Base-by-base conservation (phyloP, 2,113 vertebrate genomes). In the Gavia stellata region DNA sequence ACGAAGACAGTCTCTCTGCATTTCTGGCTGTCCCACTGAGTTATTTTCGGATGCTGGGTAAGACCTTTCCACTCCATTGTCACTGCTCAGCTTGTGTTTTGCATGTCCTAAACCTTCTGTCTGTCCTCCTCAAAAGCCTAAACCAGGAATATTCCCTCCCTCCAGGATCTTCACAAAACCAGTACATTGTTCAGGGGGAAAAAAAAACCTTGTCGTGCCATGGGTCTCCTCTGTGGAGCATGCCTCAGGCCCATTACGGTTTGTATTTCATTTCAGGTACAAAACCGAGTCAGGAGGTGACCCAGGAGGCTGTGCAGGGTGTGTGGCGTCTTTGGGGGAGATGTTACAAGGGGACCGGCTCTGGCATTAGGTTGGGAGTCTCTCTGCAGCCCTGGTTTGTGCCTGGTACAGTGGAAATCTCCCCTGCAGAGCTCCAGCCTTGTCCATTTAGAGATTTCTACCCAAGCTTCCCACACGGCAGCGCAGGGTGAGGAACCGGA, bases 191-290 rank as follows among this genome's bases (percentile, higher is more conserved):
- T 72, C 14, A 18, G 4, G 36, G 36, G 10, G 6, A 8, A 20
- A 17, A 50, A 14, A 38, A 24, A 2, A 15, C 40, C 56, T 45
- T 34, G 59, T 16, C 38, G 6, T 13, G 25, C 25, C 47, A 10
- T 4, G 6, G 36, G 31, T 31, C 38, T 71, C 26, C 45, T 66
- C 18, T 34, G 4, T 1, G 12, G 40, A 56, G 25, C 1, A 0
- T 2, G 17, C 14, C 29, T 55, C 45, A 20, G 38, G 19, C 16
- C 17, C 14, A 0, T 14, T 12, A 4, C 1, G n/a, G 52, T 20
- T 59, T 49, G 45, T 38, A 36, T 67, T 77, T 77, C 40, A 13
- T 18, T 68, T 20, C 59, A 59, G 71, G 55, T 47, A 6, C 50
- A 75, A 83, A 74, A 11, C n/a, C 9, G 2, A 3, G 17, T 3